These are phyloP conservation scores for Eumacrocentrus americanus DNA, from an alignment of 2,888 invertebrate genomes.

Conservation along the genomic window DNA sequence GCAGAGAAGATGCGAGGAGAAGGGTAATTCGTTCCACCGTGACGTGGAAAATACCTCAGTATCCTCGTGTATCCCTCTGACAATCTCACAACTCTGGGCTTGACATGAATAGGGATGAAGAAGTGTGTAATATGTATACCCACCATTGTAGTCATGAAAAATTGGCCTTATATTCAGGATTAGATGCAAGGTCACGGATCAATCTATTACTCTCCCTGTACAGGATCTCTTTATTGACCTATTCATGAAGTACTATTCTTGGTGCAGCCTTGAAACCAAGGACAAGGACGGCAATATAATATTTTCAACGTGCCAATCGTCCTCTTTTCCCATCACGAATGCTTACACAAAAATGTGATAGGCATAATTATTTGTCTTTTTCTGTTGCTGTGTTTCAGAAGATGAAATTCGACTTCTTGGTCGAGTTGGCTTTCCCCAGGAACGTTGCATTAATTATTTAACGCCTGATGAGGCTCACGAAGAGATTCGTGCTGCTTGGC, in stretches of 20 bases:
- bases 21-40: not conserved
- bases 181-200: not conserved
- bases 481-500: conserved; percentile 79
- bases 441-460: conserved; percentile 82
- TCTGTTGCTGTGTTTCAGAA: conserved; percentile 62
- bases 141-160: not conserved
- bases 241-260: not conserved
- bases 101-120: not conserved
- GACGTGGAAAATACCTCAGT: not conserved
- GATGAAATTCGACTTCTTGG: conserved; percentile 74
- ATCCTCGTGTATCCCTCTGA: conserved; percentile 5
- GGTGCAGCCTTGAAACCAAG: not conserved
- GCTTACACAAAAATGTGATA: too few relatives aligned
- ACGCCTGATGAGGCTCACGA: conserved; percentile 72
- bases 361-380: not conserved
- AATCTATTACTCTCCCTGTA: not conserved
- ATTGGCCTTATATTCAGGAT: not conserved
- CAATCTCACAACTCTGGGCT: not conserved
- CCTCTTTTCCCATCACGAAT: too few relatives aligned
- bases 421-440: conserved; percentile 71
- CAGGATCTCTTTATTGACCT: not conserved
- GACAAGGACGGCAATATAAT: not conserved
- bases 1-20: not conserved
- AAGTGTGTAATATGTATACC: conserved; percentile 5
- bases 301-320: too few relatives aligned